Base-by-base conservation (phyloP, 2,797 vertebrate genomes). In the Gephyroberyx darwinii region DNA sequence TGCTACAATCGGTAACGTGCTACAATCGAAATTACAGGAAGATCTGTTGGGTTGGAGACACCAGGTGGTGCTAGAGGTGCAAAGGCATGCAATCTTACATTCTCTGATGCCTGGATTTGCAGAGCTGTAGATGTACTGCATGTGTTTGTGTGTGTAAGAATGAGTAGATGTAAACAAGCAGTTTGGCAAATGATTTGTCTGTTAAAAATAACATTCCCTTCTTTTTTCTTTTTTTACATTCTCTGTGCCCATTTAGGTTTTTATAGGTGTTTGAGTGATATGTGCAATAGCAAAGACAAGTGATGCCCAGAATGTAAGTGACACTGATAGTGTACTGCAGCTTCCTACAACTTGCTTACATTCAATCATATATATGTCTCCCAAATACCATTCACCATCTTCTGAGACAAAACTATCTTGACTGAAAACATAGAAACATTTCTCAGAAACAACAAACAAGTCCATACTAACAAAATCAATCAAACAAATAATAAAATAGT, bases 41-140 rank as follows among this genome's bases (percentile, higher is more conserved):
- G 77, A 78, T 83, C 62, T 74, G 75, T 74, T 69, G 66, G 58
- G 77, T 71, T 12, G 69, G 78, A 75, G 69, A 78, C 80, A 74
- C 75, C 77, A 52, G 62, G 71, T 33, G 82, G 84, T 70, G 82
- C 75, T 56, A 82, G 80, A 88, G 85, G 88, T 92, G 88, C 90
- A 91, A 93, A 92, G 90, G 91, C 93, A 93, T 93, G 93, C 90
- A 76, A 90, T 82, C 86, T 78, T 92, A 93, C 92, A 93, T 93
- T 94, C 91, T 87, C 76, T 86, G 84, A 85, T 84, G 87, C 84
- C 80, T 87, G 83, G 84, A 82, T 52, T 12, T 63, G 71, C 63
- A 73, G 78, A 81, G 87, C 86, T 58, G 86, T 88, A 17, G 80
- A 74, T 65, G 78, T 22, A 86, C 83, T 86, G 82, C 84, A 3